Base-by-base conservation (phyloP, 2,888 invertebrate genomes). In the Hedychridium roseum region DNA sequence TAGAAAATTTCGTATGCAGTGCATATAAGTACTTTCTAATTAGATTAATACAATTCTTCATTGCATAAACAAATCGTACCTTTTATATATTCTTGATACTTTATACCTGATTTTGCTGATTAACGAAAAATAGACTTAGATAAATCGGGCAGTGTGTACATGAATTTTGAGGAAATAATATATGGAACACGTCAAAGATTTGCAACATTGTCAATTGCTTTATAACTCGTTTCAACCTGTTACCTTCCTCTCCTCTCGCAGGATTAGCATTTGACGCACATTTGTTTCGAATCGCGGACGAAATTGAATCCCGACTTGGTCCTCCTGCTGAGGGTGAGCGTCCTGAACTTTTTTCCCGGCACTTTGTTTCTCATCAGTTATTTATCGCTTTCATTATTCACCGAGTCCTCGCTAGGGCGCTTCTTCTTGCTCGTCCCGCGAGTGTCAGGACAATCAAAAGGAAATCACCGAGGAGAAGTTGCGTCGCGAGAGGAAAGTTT, bases 281-380 rank as follows among this genome's bases (percentile, higher is more conserved):
- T 72, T 70, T 59, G 57, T 70, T 71, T 63, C 57, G 61, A 50
- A 59, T 66, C 51, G 50, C 45, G 59, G 45, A 51, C 61, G 63
- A 71, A 71, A 76, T 78, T 74, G 71, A 69, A 74, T 69, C 64
- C 52, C 64, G n/a, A n/a, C 68, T 61, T 65, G 63, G 68, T 54
- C 57, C 52, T 50, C 43, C 42, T n/a, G 40, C 7, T 17, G 40
- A 39, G 47, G 18, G 54, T 46, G 14, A 48, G 34, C 43, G n/a
- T 12, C 37, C 38, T 27, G 34, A 20, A 52, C 50, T 44, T 46
- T 57, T 46, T 60, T 52, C 50, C 12, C 16, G 39, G 32, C 57
- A 57, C 55, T 64, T 64, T 57, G 54, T 67, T 68, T 66, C 69
- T 65, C 77, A 71, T 78, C 75, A 68, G 76, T 78, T 77, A 78